Evolutionary conservation across 2,113 vertebrate genomes (phyloP).

Genomic region (Henicopernis longicauda): DNA sequence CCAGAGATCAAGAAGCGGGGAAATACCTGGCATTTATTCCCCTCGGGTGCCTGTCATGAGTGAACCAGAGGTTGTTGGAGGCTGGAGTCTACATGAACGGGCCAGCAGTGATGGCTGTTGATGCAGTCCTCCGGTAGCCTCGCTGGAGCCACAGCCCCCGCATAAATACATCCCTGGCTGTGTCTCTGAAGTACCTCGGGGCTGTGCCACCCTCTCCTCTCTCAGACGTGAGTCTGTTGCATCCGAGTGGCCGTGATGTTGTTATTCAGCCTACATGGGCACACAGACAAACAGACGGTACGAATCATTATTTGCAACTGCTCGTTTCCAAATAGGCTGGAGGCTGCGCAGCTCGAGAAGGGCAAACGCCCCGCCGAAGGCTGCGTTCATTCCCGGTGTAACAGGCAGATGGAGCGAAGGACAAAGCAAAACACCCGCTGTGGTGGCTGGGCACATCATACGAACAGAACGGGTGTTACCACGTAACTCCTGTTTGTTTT

Average conservation of each 20-base stretch:
- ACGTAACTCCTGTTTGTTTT: fast-evolving
- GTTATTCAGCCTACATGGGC: not conserved
- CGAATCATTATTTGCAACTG: not conserved
- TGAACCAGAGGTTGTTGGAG: not conserved
- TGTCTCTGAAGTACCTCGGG: not conserved
- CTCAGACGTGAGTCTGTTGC: not conserved
- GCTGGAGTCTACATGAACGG: not conserved
- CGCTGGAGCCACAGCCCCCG: not conserved
- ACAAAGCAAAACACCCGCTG: not conserved
- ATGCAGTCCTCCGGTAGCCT: not conserved
- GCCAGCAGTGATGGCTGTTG: not conserved
- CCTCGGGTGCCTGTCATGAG: not conserved
- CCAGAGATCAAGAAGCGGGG: not conserved
- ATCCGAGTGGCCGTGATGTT: not conserved
- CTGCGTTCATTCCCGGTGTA: not conserved
- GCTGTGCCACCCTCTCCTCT: not conserved
- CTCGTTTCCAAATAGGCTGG: not conserved
- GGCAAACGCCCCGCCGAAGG: not conserved
- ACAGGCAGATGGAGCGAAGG: not conserved
- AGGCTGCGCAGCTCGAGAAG: not conserved
- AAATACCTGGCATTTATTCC: not conserved
- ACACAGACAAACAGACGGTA: not conserved
- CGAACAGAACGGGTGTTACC: fast-evolving
- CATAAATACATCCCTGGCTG: not conserved
- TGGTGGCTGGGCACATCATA: not conserved